Base-by-base conservation (phyloP, 2,888 invertebrate genomes). In the Tenthredo livida region DNA sequence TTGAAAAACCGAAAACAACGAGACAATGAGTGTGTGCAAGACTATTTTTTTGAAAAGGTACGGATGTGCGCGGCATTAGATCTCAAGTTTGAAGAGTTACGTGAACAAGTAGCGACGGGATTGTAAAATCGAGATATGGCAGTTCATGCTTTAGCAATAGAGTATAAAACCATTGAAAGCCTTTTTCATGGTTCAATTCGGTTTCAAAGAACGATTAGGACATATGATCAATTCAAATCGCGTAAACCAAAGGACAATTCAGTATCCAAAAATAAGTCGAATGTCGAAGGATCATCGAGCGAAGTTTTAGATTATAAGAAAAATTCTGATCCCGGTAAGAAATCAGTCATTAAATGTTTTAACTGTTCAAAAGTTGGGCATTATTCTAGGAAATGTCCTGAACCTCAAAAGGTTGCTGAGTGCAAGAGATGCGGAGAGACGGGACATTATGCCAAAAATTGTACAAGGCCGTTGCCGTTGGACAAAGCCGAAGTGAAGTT, bases 371-470 rank as follows among this genome's bases (percentile, higher is more conserved):
- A 75, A 47, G 2, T 17, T 15, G 75, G 75, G 7, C 75, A 75
- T 47, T 75, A 33, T 10, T 21, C 75, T 25, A 29, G 75, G 25
- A 75, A 50, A 75, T 75, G 50, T 47, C 25, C 75, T n/a, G 75
- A 75, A 25, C 75, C 75, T 33, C 40, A 50, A 47, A 29, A 37
- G 15, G 3, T 25, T 17, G 37, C 37, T 47, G 15, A 25, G 75
- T 75, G 75, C 25, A 47, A 21, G 47, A 75, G 75, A 17, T 75
- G 75, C 37, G 43, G 47, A 43, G 75, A 75, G 47, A 47, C 40
- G 75, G 75, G 50, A 47, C 75, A 75, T 75, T 75, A 25, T 40
- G 50, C 75, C 25, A 47, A 75, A 75, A 29, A 75, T 75, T 75
- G 75, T 50, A 25, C 25, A n/a, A 75, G 37, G 21, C 50, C 75